Base-by-base conservation (phyloP, 2,888 invertebrate species). In the Melinaea menophilus region DNA sequence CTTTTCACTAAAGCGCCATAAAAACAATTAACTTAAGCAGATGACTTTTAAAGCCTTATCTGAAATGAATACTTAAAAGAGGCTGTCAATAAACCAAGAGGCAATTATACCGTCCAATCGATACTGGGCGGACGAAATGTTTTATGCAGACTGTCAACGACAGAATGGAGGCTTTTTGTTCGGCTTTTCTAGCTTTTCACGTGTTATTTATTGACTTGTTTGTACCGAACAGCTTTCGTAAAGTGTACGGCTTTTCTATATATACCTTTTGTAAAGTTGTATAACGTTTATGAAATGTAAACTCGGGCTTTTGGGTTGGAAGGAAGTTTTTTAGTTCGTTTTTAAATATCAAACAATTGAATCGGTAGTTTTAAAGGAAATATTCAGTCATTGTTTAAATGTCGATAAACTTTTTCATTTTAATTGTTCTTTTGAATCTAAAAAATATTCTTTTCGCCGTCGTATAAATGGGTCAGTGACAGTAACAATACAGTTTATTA, bases 31-130 rank as follows among this genome's bases (percentile, higher is more conserved):
- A 41, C 59, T 51, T 55, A 63, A 67, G 70, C 73, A 46, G 48
- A 35, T 58, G 45, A 58, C 45, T 61, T 61, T 61, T 56, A 41
- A 61, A 64, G 61, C 48, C 31, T 33, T 54, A 58, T 34, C 55
- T 61, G 59, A 62, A 73, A 74, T 74, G 63, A 65, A 67, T 67
- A 67, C 63, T 68, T 62, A 67, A 59, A 69, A 64, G 62, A 61
- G 58, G 74, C 77, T 81, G 84, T 83, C 86, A 81, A 81, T 84
- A 82, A 77, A 79, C 79, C 74, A 78, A 80, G 79, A 79, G 82
- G 84, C 85, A 85, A 84, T 86, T 84, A 85, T 79, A 72, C 70
- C 68, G 69, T 60, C 62, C 65, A 82, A 84, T 85, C 85, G 81
- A 85, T 84, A 78, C 58, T 72, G 68, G 51, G 68, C 65, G 65